Base-by-base conservation (phyloP, 2,888 invertebrate genomes). In the Ferdinandea cuprea region DNA sequence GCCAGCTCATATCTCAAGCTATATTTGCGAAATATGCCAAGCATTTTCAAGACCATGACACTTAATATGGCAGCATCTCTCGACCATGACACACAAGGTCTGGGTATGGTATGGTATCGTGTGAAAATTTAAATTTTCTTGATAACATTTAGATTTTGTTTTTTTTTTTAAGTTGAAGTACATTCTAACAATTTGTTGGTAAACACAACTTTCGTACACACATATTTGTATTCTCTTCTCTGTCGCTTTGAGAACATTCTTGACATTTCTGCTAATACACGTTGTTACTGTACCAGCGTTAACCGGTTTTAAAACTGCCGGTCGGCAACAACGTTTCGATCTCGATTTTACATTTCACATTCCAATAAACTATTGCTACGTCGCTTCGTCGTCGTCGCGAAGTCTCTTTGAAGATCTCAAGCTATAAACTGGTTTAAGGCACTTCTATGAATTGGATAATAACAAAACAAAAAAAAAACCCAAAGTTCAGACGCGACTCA, bases 1-100 rank as follows among this genome's bases (percentile, higher is more conserved):
- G 79, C 61, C 52, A 74, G 80, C 63, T 80, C 63, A 80, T 80
- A 76, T 76, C 76, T 80, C 58, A 74, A 69, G 80, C 32, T 63
- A 13, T 63, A 76, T n/a, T n/a, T 63, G 69, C 58, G 77, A 77
- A 76, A 59, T 81, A 76, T 76, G 65, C 50, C 52, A 76, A 54
- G 81, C 71, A 81, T 65, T 81, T 71, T 35, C 77, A 66, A 69
- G 40, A 28, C 58, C 59, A 66, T 66, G 54, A 54, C 59, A 50
- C 15, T 48, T 7, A 42, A 37, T 65, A 54, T 11, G 50, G 56
- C 44, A 17, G 52, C 25, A 11, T 40, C 68, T 44, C 58, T 71
- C 71, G 69, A 76, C 80, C 80, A 46, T 76, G 76, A 76, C 69
- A 46, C 68, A 40, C n/a, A n/a, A n/a, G 40, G 25, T 37, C 28